phyloP scores from a whole-genome alignment of 2,797 vertebrate species.

The Bryconaethiops microstoma region DNA sequence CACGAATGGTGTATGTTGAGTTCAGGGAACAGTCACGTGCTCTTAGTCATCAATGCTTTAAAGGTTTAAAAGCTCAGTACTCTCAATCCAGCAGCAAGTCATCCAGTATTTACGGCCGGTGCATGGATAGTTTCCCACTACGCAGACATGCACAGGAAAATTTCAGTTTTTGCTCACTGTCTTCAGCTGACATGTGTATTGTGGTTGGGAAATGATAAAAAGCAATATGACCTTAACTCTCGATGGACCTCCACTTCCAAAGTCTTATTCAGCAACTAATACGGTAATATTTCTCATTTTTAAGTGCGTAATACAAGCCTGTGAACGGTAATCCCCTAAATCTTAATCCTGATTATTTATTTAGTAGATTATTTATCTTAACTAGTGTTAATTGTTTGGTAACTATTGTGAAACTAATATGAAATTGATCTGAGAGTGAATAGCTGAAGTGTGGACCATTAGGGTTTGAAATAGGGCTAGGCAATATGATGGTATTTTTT shows the following conservation, averaged over 20 bases:
- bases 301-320: not conserved
- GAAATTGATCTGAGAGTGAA: too few species aligned
- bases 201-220: not conserved
- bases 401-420: too few species aligned
- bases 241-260: not conserved
- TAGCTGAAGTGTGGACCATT: too few species aligned
- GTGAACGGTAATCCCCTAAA: not conserved
- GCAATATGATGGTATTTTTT: too few species aligned
- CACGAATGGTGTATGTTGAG: not conserved
- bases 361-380: not conserved
- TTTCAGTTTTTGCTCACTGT: not conserved
- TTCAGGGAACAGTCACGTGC: constrained; percentile 33
- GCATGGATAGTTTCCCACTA: not conserved
- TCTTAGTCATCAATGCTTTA: constrained; percentile 29
- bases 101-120: constrained; percentile 32
- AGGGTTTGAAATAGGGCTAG: too few species aligned
- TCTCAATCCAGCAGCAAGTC: constrained; percentile 19
- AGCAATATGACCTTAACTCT: not conserved
- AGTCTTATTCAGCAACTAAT: not conserved
- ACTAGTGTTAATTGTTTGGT: too few species aligned
- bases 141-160: not conserved
- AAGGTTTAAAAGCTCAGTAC: constrained; percentile 27
- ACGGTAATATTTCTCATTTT: not conserved
- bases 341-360: not conserved
- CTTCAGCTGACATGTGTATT: not conserved